These are phyloP conservation scores for Protula sp. DNA, from an alignment of 2,888 invertebrate genomes.

Conservation along the genomic window DNA sequence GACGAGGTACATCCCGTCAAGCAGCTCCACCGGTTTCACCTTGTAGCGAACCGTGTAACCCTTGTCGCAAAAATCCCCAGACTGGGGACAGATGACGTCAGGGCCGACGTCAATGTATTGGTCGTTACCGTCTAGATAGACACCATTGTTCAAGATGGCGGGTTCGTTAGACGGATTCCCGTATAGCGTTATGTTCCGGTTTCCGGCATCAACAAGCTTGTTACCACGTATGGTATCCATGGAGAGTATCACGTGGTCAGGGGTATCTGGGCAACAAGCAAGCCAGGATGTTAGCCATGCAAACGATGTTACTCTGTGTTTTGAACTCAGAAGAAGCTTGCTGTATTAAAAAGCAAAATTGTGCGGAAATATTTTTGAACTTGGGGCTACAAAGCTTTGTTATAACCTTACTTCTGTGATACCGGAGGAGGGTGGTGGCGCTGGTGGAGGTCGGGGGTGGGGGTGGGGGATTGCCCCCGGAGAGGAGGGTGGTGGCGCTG, in stretches of 20 bases:
- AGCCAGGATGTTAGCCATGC: too few species aligned
- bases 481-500: too few species aligned
- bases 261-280: too few species aligned
- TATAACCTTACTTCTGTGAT: too few species aligned
- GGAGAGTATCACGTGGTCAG: conserved; percentile 17
- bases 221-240: conserved; percentile 23
- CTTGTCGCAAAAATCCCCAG: conserved; percentile 39
- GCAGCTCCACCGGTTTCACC: conserved; percentile 32
- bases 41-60: conserved; percentile 44
- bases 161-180: conserved; percentile 9
- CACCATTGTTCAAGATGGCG: conserved; percentile 16
- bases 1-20: conserved; percentile 40
- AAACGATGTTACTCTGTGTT: too few species aligned
- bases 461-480: too few species aligned
- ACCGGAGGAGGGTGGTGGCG: too few species aligned
- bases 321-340: too few species aligned
- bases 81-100: conserved; percentile 39
- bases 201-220: conserved; percentile 12
- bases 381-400: too few species aligned
- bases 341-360: too few species aligned
- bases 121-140: conserved; percentile 33
- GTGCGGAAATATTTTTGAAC: too few species aligned
- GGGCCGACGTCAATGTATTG: conserved; percentile 46
- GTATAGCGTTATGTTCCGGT: conserved; percentile 9
- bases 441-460: too few species aligned